Percentiles rank a stretch among this genome's conserved stretches.
Conservation (phyloP, 2,888 invertebrate genomes). For the Buathra laborator region DNA sequence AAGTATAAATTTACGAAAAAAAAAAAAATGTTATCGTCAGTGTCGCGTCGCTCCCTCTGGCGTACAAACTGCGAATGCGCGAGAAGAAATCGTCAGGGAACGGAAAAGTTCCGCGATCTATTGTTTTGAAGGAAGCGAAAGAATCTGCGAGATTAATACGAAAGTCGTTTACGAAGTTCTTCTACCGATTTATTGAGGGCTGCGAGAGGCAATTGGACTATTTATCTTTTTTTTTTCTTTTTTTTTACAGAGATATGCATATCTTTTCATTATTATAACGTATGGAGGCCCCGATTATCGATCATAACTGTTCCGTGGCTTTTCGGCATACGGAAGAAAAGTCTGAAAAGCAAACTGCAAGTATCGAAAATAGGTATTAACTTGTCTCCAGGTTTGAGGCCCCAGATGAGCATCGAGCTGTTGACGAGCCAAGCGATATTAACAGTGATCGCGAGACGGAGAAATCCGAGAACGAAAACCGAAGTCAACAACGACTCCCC, state of each 20-base stretch:
- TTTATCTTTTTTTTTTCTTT: constrained; percentile 20
- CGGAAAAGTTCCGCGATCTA: background rate
- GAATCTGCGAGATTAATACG: background rate
- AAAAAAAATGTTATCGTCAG: background rate
- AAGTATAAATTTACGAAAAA: background rate
- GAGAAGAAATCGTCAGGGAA: background rate
- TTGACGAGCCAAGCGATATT: constrained; percentile 91
- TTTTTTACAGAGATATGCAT: constrained; percentile 18
- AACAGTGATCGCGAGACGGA: constrained; percentile 89
- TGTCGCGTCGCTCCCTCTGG: constrained; percentile 34
- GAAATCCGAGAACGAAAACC: constrained; percentile 89
- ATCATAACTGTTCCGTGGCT: constrained; percentile 81
- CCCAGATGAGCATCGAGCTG: constrained; percentile 91
- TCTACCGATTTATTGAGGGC: constrained; percentile 42
- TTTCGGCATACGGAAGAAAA: constrained; percentile 80
- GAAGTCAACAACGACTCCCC: constrained; percentile 89
- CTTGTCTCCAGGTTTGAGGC: constrained; percentile 90
- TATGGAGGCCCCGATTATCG: constrained; percentile 75
- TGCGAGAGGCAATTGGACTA: background rate
- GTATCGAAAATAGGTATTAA: constrained; percentile 86
- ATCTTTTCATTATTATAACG: constrained; percentile 59
- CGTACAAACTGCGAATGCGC: background rate
- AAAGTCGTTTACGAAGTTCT: constrained; percentile 14
- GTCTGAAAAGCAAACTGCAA: constrained; percentile 73
- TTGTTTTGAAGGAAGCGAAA: too few species aligned